Evolutionary conservation across 2,113 vertebrate species (phyloP).

Genomic region (Hemicordylus capensis): DNA sequence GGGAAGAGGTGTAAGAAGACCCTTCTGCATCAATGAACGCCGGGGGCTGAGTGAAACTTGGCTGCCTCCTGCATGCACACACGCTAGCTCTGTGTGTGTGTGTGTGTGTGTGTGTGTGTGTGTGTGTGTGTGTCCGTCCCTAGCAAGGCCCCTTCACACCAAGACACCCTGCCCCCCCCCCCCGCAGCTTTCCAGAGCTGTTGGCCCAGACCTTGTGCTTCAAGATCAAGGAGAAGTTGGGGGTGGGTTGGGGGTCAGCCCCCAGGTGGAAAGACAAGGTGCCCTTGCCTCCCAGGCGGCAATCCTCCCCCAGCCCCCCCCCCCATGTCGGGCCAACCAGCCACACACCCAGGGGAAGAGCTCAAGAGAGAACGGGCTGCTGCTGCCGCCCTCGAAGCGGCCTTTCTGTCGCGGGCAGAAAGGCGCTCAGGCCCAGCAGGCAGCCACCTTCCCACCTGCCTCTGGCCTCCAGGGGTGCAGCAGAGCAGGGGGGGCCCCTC

Average conservation of each 20-base stretch:
- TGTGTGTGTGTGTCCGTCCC: neutral
- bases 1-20: too few relatives aligned
- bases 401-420: too few relatives aligned
- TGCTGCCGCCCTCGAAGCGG: neutral
- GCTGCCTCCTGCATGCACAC: too few relatives aligned
- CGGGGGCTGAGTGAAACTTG: too few relatives aligned
- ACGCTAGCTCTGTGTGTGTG: neutral
- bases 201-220: neutral
- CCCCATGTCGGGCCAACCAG: neutral
- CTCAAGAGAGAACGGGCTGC: neutral
- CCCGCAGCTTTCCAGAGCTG: neutral
- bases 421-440: too few relatives aligned
- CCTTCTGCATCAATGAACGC: too few relatives aligned
- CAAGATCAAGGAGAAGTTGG: too few relatives aligned
- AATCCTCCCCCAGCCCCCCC: neutral
- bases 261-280: neutral
- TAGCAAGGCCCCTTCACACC: neutral
- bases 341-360: constrained; percentile 10
- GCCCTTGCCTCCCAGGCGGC: neutral
- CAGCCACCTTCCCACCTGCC: neutral
- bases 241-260: neutral
- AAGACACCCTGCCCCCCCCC: neutral
- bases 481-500: too few relatives aligned
- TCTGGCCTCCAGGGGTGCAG: neutral
- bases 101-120: neutral